These are phyloP conservation scores for Bos indicus DNA, from an alignment of 2,113 vertebrate species.

Conservation along the genomic window DNA sequence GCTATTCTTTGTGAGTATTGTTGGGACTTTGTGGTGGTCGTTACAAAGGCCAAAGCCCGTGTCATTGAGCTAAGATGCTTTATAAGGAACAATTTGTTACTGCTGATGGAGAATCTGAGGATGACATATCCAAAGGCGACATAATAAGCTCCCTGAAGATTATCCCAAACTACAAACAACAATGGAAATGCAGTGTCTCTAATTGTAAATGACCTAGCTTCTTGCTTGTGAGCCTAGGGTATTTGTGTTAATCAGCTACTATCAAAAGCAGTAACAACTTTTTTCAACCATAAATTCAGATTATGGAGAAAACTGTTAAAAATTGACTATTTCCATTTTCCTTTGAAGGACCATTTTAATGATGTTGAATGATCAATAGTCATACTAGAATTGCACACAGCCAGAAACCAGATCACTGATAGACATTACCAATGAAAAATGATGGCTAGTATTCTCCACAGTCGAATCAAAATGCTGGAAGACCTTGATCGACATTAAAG, in stretches of 20 bases:
- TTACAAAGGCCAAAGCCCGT: not conserved
- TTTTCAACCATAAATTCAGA: slow-evolving; percentile 25
- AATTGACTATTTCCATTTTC: not conserved
- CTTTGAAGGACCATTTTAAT: not conserved
- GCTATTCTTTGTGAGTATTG: not conserved
- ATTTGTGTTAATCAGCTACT: slow-evolving; percentile 11
- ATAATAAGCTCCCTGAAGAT: not conserved
- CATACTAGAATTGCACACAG: not conserved
- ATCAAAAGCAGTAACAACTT: not conserved
- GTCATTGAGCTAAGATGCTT: not conserved
- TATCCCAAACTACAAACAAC: not conserved
- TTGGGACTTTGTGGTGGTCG: not conserved
- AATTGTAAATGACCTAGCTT: not conserved
- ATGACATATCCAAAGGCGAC: not conserved
- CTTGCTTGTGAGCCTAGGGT: not conserved
- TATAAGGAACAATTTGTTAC: not conserved
- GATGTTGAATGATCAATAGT: not conserved
- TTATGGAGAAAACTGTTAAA: slow-evolving; percentile 35
- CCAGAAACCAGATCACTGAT: not conserved
- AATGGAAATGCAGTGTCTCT: not conserved
- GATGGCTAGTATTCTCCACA: not conserved
- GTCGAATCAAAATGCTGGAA: not conserved
- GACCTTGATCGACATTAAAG: not conserved
- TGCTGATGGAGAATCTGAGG: not conserved
- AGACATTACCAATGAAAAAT: not conserved